Base-by-base conservation (phyloP, 2,113 vertebrate species). In the human (Homo sapiens) region DNA sequence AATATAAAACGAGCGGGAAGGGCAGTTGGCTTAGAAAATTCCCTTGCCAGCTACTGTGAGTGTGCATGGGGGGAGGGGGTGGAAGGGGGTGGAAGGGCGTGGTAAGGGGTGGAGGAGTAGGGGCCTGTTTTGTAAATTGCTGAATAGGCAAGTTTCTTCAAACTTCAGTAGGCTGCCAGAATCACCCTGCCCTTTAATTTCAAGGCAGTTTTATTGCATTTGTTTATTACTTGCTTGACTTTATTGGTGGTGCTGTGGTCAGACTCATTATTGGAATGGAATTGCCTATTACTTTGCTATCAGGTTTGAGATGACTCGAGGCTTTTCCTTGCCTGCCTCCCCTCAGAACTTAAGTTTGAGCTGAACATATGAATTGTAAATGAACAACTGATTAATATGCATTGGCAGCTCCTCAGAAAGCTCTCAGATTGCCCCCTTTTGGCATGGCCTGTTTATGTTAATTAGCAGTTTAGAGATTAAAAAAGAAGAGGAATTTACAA, bases 321-420 rank as follows among this genome's bases (percentile, higher is more conserved):
- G 18, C 48, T 92, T 92, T 98, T 89, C 76, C 32, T 97, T 73
- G 97, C 94, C 79, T 86, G 23, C 23, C 55, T 73, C 76, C 45
- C 87, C 93, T 96, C 55, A 45, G 75, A 96, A 96, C 61, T 95
- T 82, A 97, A 98, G 64, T 66, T 75, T 84, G 79, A 52, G 55
- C 48, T 75, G 97, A 97, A 95, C 76, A 92, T 98, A 96, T 96
- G 92, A 98, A 98, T 97, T 97, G 96, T 98, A 98, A 98, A 98
- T 97, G 93, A 98, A 82, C 73, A 94, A 64, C 2, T 70, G 92
- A 97, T 98, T 97, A 98, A 96, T 95, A 98, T 98, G 95, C 96
- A 97, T 72, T 97, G 97, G 97, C 93, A 97, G 80, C 68, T 96
- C 90, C 96, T 98, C 93, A 97, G 95, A 97, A 98, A 96, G 93